Evolutionary conservation across 2,113 vertebrate genomes (phyloP).

Genomic region (Trogon melanurus): DNA sequence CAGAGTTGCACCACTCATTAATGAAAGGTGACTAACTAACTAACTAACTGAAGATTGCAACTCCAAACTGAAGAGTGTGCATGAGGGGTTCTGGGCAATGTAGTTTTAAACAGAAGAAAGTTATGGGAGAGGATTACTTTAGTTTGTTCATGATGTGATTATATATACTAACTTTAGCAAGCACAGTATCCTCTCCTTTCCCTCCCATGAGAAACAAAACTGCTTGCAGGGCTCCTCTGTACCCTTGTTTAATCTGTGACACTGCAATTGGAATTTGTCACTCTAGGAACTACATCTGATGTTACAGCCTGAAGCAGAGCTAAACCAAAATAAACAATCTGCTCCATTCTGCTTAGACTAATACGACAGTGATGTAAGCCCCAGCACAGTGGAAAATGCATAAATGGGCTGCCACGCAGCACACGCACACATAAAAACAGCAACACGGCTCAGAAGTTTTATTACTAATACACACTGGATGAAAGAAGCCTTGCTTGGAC

Average conservation of each 20-base stretch:
- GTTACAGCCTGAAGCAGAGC: conserved; percentile 76
- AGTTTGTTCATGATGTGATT: not conserved
- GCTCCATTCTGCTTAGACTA: conserved; percentile 78
- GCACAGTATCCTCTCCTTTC: not conserved
- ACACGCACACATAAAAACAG: not conserved
- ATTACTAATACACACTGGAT: not conserved
- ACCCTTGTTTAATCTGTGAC: conserved; percentile 76
- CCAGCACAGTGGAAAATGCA: not conserved
- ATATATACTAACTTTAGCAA: not conserved
- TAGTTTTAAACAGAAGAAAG: not conserved
- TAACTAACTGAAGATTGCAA: not conserved
- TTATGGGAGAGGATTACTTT: not conserved
- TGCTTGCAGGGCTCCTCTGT: conserved; percentile 32
- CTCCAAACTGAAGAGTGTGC: not conserved
- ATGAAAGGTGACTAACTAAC: not conserved
- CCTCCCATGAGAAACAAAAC: conserved; percentile 18
- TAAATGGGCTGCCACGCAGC: not conserved
- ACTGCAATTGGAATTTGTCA: conserved; percentile 75
- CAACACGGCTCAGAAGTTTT: not conserved
- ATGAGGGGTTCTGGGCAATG: not conserved
- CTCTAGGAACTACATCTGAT: conserved; percentile 79
- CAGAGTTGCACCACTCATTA: not conserved
- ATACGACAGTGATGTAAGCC: conserved; percentile 78
- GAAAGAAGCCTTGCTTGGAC: not conserved
- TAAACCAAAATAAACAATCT: conserved; percentile 84